Percentiles rank a stretch among this genome's conserved stretches.
These are phyloP conservation scores for Apis dorsata DNA, from an alignment of 1,140 invertebrate genomes.

Conservation along the genomic window DNA sequence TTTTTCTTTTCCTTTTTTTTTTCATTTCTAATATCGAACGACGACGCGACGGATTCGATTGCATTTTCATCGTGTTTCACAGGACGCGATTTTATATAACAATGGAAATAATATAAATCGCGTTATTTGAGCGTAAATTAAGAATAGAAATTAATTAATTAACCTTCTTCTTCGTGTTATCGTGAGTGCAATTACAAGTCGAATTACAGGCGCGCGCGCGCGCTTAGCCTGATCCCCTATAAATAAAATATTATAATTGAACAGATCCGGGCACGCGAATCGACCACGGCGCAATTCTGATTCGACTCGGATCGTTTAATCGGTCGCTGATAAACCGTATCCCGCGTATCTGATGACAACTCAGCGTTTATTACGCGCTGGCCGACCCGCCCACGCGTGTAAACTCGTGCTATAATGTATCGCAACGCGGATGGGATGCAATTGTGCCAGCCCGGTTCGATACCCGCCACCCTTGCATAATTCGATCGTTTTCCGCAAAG, in stretches of 20 bases:
- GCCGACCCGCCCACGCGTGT: neutral
- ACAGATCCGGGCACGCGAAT: neutral
- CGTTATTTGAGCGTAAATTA: neutral
- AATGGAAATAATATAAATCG: neutral
- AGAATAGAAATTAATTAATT: conserved; percentile 36
- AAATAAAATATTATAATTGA: conserved; percentile 35
- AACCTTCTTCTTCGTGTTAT: conserved; percentile 22
- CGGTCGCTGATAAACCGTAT: conserved; percentile 8
- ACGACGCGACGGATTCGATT: neutral
- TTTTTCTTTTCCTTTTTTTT: too few relatives aligned
- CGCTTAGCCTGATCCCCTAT: neutral
- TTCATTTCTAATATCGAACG: too few relatives aligned
- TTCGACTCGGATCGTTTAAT: conserved; percentile 31
- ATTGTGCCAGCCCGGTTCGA: neutral
- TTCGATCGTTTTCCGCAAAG: neutral
- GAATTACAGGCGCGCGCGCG: conserved; percentile 22
- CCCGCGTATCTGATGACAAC: conserved; percentile 20
- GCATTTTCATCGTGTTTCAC: neutral
- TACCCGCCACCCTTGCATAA: neutral
- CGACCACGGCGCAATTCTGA: neutral
- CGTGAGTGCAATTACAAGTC: conserved; percentile 23
- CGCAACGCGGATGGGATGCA: neutral
- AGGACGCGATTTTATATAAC: too few relatives aligned
- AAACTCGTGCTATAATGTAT: neutral
- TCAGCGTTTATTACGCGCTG: conserved; percentile 7